These are phyloP conservation scores for Hypothenemus hampei DNA, from an alignment of 1,140 invertebrate genomes.

Conservation along the genomic window DNA sequence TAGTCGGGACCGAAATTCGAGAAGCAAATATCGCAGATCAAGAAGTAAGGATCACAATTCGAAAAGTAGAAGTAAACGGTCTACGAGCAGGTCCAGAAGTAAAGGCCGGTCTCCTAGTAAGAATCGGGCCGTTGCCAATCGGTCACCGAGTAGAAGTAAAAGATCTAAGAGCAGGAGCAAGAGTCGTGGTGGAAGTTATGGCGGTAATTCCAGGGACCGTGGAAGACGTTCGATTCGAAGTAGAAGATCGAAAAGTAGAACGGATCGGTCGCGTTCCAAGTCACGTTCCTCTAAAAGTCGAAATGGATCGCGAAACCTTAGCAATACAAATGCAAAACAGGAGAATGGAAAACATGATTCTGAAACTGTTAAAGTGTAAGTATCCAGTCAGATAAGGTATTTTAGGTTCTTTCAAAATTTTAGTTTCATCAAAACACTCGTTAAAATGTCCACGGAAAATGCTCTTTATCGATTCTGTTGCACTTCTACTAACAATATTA, in stretches of 20 bases:
- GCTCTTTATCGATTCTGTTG: too few relatives aligned
- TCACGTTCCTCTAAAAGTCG: constrained; percentile 23
- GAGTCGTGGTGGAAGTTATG: constrained; percentile 11
- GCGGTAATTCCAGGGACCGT: background rate
- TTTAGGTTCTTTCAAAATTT: too few relatives aligned
- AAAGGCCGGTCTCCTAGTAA: constrained; percentile 2
- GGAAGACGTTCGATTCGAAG: background rate
- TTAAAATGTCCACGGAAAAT: too few relatives aligned
- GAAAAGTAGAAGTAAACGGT: constrained; percentile 14
- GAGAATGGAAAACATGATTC: constrained; percentile 32
- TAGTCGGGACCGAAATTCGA: background rate
- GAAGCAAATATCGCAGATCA: constrained; percentile 20
- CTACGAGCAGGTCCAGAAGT: constrained; percentile 7
- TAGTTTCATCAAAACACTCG: too few relatives aligned
- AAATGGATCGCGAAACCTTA: constrained; percentile 36
- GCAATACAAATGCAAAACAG: constrained; percentile 36
- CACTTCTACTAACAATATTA: too few relatives aligned
- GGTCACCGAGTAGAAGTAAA: background rate
- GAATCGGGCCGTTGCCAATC: background rate
- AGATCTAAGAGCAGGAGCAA: constrained; percentile 20
- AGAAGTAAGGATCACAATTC: constrained; percentile 22
- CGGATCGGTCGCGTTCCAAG: background rate
- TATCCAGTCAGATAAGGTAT: too few relatives aligned
- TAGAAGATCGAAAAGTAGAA: background rate
- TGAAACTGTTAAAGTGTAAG: constrained; percentile 6